Conservation (phyloP, 1,140 invertebrate species). For the Gyrodactylus bullatarudis region DNA sequence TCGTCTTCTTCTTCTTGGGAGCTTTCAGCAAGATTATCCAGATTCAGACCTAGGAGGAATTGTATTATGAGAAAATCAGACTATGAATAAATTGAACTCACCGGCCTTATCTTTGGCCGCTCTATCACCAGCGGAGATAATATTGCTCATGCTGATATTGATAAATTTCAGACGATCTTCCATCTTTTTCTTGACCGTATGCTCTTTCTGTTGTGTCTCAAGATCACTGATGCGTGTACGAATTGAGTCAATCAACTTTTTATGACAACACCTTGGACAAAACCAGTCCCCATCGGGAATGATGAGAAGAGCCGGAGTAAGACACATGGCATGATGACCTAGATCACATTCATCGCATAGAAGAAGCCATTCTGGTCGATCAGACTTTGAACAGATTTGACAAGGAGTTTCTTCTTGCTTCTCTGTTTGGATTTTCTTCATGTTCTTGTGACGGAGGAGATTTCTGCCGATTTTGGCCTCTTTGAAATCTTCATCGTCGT, state of each 20-base stretch:
- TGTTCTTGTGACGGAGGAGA: background rate
- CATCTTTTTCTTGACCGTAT: background rate
- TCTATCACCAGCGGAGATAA: background rate
- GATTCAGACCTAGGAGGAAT: background rate
- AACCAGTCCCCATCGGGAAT: conserved; percentile 87
- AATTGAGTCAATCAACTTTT: conserved; percentile 13
- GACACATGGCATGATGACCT: conserved; percentile 67
- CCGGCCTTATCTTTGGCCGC: background rate
- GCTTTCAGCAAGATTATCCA: background rate
- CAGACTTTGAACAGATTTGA: background rate
- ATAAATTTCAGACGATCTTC: conserved; percentile 1
- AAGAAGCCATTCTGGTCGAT: conserved; percentile 29
- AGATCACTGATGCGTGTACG: background rate
- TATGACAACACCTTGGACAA: conserved; percentile 68
- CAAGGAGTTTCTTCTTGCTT: background rate
- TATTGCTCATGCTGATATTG: conserved; percentile 4
- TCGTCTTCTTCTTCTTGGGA: background rate
- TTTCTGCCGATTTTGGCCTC: background rate
- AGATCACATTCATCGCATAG: conserved; percentile 67
- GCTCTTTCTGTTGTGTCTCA: background rate
- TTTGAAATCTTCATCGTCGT: background rate
- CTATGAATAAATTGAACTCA: background rate
- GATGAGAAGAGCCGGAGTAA: conserved; percentile 49
- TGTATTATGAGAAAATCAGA: too few species aligned
- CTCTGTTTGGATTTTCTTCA: background rate